A percentile compares a stretch with the other conserved stretches of the same genome.
phyloP scores from a whole-genome alignment of 2,113 vertebrate species.

The Pomatostomus ruficeps region DNA sequence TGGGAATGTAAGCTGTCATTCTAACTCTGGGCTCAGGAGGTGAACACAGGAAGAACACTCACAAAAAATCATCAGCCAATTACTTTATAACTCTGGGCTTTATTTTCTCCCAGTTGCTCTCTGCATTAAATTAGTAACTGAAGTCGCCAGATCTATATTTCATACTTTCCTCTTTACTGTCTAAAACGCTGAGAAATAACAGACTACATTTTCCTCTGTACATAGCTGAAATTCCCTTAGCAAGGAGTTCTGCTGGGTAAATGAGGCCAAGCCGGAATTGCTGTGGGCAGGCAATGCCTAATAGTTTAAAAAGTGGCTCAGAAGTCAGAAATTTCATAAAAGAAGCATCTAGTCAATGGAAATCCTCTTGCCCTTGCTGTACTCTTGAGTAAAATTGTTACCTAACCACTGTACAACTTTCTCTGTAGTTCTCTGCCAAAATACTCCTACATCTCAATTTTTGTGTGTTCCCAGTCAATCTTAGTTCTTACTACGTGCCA shows the following conservation, averaged over 20 bases:
- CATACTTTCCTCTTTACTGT: not conserved
- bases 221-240: not conserved
- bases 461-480: not conserved
- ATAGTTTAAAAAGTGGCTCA: not conserved
- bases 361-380: not conserved
- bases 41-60: not conserved
- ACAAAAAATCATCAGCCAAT: not conserved
- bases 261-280: not conserved
- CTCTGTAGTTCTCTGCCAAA: not conserved
- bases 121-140: not conserved
- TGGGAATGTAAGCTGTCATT: not conserved
- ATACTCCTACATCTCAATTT: not conserved
- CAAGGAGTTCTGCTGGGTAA: not conserved
- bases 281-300: not conserved
- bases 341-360: not conserved
- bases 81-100: constrained; percentile 5
- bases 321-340: not conserved
- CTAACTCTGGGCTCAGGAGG: not conserved
- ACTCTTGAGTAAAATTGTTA: not conserved
- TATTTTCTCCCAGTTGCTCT: not conserved
- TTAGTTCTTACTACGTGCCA: not conserved
- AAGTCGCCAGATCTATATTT: not conserved
- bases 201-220: not conserved
- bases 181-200: not conserved
- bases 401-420: not conserved